phyloP scores from a whole-genome alignment of 2,797 vertebrate species.

The Gadopsis marmoratus region DNA sequence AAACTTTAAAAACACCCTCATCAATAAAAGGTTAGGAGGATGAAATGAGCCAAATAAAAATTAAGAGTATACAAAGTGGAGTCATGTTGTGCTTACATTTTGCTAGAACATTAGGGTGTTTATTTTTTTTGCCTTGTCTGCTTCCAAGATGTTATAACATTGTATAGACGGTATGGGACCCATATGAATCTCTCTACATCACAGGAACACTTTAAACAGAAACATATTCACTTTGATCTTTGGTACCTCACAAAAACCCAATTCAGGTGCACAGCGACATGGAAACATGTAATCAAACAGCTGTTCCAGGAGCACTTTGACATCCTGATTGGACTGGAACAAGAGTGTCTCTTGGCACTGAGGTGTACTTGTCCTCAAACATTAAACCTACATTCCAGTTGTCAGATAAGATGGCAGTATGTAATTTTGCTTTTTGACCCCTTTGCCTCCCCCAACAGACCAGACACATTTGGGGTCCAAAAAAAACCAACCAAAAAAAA shows the following conservation, averaged over 20 bases:
- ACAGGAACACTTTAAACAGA: conserved; percentile 55
- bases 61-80: conserved; percentile 64
- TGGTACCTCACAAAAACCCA: conserved; percentile 58
- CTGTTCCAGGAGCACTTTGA: conserved; percentile 51
- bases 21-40: conserved; percentile 71
- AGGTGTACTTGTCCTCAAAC: conserved; percentile 74
- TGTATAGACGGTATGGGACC: conserved; percentile 60
- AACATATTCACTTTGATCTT: conserved; percentile 61
- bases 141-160: conserved; percentile 32
- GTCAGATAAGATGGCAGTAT: conserved; percentile 82
- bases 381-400: conserved; percentile 87
- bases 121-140: conserved; percentile 44
- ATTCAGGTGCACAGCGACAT: conserved; percentile 46
- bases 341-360: conserved; percentile 70
- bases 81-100: conserved; percentile 50
- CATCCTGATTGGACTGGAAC: conserved; percentile 55
- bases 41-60: conserved; percentile 67
- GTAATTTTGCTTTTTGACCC: conserved; percentile 74
- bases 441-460: conserved; percentile 62
- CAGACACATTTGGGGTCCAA: conserved; percentile 59
- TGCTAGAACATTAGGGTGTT: conserved; percentile 4
- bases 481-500: conserved; percentile 11
- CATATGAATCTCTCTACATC: conserved; percentile 44
- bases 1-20: conserved; percentile 80
- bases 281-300: conserved; percentile 42